Conservation (phyloP, 1,140 invertebrate species). For the Parapsyche elsis region DNA sequence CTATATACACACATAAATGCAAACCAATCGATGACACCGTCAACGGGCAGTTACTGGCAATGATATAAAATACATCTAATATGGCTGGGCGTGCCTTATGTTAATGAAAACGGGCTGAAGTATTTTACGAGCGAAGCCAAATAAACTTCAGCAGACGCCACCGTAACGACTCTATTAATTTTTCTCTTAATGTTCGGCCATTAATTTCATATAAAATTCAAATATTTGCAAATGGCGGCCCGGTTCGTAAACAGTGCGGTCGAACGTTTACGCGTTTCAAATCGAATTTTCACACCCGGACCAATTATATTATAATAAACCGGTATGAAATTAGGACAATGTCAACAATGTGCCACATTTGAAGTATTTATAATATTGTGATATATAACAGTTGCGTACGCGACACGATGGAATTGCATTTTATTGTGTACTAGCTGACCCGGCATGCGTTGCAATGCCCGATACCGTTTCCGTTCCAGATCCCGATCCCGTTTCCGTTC, state of each 20-base stretch:
- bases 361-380: no score
- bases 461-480: no score
- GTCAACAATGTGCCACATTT: no score
- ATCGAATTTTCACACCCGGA: not conserved
- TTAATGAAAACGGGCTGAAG: not conserved
- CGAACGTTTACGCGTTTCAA: not conserved
- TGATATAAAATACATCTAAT: no score
- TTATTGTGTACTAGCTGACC: no score
- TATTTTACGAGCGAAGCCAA: not conserved
- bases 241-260: not conserved
- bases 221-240: constrained; percentile 9
- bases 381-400: no score
- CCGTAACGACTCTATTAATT: constrained; percentile 20
- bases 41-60: no score
- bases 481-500: no score
- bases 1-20: not conserved
- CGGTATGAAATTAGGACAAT: no score
- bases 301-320: no score
- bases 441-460: no score
- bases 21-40: not conserved
- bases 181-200: not conserved
- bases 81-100: not conserved
- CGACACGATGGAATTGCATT: no score
- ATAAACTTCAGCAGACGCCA: not conserved
- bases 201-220: constrained; percentile 1